Evolutionary conservation across 2,113 vertebrate genomes (phyloP).

Genomic region (Panthera uncia): DNA sequence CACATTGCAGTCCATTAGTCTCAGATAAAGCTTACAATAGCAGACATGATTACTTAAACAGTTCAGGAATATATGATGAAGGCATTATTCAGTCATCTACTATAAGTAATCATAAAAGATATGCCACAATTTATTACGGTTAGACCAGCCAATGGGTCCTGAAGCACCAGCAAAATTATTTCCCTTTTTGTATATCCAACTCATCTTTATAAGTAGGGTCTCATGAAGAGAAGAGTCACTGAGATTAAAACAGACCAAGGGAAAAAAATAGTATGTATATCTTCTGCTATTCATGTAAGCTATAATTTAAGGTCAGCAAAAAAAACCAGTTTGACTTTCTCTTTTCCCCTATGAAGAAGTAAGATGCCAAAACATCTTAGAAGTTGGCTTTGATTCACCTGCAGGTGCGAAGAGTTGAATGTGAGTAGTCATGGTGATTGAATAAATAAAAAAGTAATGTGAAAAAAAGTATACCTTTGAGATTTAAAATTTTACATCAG

Average conservation of each 20-base stretch:
- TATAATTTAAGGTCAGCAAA: background rate
- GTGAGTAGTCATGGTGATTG: constrained; percentile 69
- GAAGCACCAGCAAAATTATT: background rate
- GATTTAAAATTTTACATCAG: constrained; percentile 51
- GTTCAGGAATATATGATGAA: constrained; percentile 48
- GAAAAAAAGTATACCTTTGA: constrained; percentile 32
- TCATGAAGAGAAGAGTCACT: background rate
- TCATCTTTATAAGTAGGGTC: background rate
- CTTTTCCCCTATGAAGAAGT: constrained; percentile 25
- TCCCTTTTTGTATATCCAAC: background rate
- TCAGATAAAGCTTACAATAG: constrained; percentile 58
- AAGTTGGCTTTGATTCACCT: constrained; percentile 67
- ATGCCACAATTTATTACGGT: constrained; percentile 14
- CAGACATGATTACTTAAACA: constrained; percentile 63
- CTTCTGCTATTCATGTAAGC: constrained; percentile 3
- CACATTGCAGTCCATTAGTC: constrained; percentile 43
- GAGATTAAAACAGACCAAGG: background rate
- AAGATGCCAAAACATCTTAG: constrained; percentile 70
- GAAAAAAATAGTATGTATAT: background rate
- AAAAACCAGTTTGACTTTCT: constrained; percentile 34
- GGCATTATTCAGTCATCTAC: constrained; percentile 10
- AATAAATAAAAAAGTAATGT: constrained; percentile 75
- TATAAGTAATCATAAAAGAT: constrained; percentile 53
- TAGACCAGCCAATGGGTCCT: background rate
- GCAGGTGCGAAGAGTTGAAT: constrained; percentile 77